Conservation (phyloP, 2,113 vertebrate species). For the Telmatochromis brachygnathus region DNA sequence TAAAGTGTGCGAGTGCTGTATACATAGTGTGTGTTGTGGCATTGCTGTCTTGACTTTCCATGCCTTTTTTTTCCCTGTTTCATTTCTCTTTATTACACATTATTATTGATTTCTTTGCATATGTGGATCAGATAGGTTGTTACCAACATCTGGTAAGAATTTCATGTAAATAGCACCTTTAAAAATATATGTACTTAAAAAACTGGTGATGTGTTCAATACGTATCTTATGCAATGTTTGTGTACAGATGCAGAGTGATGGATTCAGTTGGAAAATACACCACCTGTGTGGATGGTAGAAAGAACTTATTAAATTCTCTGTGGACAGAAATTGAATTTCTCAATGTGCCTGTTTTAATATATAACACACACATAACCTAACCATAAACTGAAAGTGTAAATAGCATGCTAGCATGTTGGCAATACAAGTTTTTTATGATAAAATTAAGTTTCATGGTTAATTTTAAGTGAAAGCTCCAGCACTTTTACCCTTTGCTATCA, state of each 20-base stretch:
- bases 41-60: background rate
- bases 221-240: background rate
- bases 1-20: background rate
- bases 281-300: background rate
- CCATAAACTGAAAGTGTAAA: background rate
- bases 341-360: background rate
- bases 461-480: background rate
- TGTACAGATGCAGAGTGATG: background rate
- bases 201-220: background rate
- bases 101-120: background rate
- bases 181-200: background rate
- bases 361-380: background rate
- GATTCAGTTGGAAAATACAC: background rate
- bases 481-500: background rate
- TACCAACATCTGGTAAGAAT: background rate
- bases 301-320: background rate
- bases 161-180: background rate
- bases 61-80: accelerated
- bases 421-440: background rate
- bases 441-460: background rate
- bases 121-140: background rate
- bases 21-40: background rate
- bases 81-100: background rate
- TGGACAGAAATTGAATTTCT: background rate
- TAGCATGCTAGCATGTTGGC: background rate